phyloP scores from a whole-genome alignment of 2,888 invertebrate genomes.

The Cantharis lateralis region DNA sequence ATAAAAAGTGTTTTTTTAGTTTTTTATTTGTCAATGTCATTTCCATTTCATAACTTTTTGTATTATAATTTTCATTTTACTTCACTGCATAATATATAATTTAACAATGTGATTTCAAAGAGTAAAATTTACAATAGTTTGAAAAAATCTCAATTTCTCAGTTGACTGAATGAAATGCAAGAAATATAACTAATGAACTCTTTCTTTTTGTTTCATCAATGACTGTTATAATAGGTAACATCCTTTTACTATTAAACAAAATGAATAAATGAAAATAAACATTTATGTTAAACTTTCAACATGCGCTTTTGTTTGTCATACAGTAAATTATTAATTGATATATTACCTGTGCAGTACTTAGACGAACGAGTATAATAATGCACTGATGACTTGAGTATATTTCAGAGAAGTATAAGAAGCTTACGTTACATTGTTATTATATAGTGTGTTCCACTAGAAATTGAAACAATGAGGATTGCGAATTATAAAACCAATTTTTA shows the following conservation, averaged over 20 bases:
- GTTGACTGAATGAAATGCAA: not conserved
- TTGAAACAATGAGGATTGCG: too few species aligned
- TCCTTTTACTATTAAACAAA: not conserved
- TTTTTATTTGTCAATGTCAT: not conserved
- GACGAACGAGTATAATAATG: too few species aligned
- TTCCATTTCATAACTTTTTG: not conserved
- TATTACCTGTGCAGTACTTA: not conserved
- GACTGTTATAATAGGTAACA: not conserved
- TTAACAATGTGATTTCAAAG: not conserved
- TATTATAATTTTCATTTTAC: not conserved
- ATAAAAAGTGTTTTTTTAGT: not conserved
- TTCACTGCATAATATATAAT: not conserved
- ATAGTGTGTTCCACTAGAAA: too few species aligned
- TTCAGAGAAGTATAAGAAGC: too few species aligned
- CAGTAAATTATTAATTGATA: not conserved
- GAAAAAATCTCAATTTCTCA: not conserved
- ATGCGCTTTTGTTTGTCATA: not conserved
- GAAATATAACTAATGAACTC: not conserved
- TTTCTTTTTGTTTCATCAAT: not conserved
- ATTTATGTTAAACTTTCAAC: not conserved
- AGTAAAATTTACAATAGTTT: not conserved
- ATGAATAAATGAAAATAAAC: not conserved
- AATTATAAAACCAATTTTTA: too few species aligned
- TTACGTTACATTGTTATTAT: too few species aligned
- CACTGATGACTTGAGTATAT: too few species aligned